phyloP scores from a whole-genome alignment of 2,888 invertebrate genomes.

The Schizotus pectinicornis region DNA sequence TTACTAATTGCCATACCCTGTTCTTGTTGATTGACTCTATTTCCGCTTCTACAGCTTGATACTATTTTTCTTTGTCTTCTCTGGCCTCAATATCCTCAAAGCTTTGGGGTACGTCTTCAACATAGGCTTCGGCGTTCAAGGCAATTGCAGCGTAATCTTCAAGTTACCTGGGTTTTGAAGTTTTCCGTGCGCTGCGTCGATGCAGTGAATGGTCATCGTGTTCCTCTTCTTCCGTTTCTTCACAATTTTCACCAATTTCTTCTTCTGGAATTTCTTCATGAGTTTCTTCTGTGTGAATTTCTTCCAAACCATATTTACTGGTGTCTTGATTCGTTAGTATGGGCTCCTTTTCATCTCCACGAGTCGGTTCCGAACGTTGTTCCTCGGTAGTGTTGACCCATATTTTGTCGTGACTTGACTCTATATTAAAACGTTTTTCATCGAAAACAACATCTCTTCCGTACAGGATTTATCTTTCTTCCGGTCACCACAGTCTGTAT shows the following conservation, averaged over 20 bases:
- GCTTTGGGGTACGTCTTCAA: constrained; percentile 24
- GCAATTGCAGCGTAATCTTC: constrained; percentile 10
- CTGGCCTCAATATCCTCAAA: constrained; percentile 18
- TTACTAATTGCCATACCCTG: constrained; percentile 31
- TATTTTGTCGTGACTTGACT: constrained; percentile 22
- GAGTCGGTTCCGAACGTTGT: too few relatives aligned
- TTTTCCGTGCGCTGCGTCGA: neutral
- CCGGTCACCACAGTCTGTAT: too few relatives aligned
- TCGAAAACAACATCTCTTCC: too few relatives aligned
- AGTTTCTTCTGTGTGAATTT: too few relatives aligned
- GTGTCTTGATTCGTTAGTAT: too few relatives aligned
- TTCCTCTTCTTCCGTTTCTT: neutral
- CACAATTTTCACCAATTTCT: neutral
- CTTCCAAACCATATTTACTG: too few relatives aligned
- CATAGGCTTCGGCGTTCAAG: constrained; percentile 19
- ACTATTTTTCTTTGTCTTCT: constrained; percentile 27
- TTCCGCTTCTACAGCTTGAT: constrained; percentile 33
- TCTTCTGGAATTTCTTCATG: constrained; percentile 38
- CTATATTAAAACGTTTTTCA: too few relatives aligned
- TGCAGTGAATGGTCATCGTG: neutral
- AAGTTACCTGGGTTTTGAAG: neutral
- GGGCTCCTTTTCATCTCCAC: constrained; percentile 45
- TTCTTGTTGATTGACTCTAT: constrained; percentile 27
- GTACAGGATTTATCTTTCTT: too few relatives aligned
- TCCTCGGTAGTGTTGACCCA: too few relatives aligned